Evolutionary conservation across 35 echinoderm and acorn worm species (phyloP), one percentile per base, ranked within the genome.

Genomic region (Diadema setosum): DNA sequence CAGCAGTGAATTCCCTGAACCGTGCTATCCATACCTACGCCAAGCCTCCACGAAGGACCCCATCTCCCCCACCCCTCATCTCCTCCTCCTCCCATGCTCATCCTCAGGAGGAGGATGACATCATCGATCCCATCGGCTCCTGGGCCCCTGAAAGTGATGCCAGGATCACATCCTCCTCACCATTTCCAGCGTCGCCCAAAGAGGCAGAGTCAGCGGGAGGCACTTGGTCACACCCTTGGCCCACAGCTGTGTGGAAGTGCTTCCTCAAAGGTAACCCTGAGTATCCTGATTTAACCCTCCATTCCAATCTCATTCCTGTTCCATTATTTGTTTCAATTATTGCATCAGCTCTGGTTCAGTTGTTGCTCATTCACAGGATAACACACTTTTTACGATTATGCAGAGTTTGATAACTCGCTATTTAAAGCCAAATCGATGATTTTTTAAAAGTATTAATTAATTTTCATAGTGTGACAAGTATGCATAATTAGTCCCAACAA

Each of bases 91-190:
- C 29, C 23, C 6, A 18, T 52, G 5, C 8, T 16, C 32, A 63
- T 63, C 30, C 39, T 36, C 34, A 78, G 18, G 73, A 78, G 16
- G 73, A 78, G 39, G 61, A 67, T 67, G 73, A 42, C 73, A 35
- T 78, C 73, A 78, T 76, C 4, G 32, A 57, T 33, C 44, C 70
- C 2, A 42, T 76, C 0, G 45, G 69, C 25, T 37, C 46, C 14
- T 35, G 39, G 21, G 73, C 48, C 5, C 73, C 50, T 31, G 87
- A 89, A 30, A 76, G 49, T 16, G 87, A 89, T 61, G 21, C 42
- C 49, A 89, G 87, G 50, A 64, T 89, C n/a, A 81, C 87, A 30
- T 89, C 87, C 29, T 89, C 87, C 5, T 89, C 87, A n/a, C 87
- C 87, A 7, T 89, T 89, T 29, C 87, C 73, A 40, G 74, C 87